Base-by-base conservation (phyloP, 2,113 vertebrate species). In the Egretta garzetta region DNA sequence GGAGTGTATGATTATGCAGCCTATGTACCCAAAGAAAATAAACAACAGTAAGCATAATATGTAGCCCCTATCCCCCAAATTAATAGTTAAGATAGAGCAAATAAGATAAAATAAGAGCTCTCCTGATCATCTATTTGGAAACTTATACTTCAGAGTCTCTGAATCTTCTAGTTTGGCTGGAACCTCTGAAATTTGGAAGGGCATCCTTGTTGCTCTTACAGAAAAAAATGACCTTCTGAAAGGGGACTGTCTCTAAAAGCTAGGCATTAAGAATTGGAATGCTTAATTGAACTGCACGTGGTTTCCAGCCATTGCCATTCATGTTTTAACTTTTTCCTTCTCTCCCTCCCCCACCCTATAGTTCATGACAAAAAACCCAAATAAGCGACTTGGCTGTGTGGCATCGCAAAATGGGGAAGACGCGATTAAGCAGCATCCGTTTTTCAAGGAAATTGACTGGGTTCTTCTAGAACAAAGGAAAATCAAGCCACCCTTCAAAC, bases 381-480 rank as follows among this genome's bases (percentile, higher is more conserved):
- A 99, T 92, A 99, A 99, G 97, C 98, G 99, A 64, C 98, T 99
- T 96, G 99, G 99, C 96, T 99, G 99, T 16, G 99, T 99, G 98
- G 98, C 99, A 0, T 98, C 98, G 14, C 99, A 99, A 81, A 99
- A 99, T 0, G 98, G 99, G 8, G 99, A 99, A 97, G 99, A 99
- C 2, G 99, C 99, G 26, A 99, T 99, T 96, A 99, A 99, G 97
- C 98, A 99, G 85, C 99, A 99, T 89, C 97, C 99, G 1, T 99
- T 99, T 98, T 99, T 99, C 98, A 99, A 99, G 95, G 99, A 99
- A 96, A 99, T 99, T 27, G 99, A 99, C 98, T 99, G 99, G 99
- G 98, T 98, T 55, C 98, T 99, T 96, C 98, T 99, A 98, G 99
- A 99, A 93, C 99, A 99, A 98, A 99, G 99, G 96, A 99, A 99